Base-by-base conservation (phyloP, 53 echinoderm and acorn worm genomes). In the Hippasteria phrygiana region DNA sequence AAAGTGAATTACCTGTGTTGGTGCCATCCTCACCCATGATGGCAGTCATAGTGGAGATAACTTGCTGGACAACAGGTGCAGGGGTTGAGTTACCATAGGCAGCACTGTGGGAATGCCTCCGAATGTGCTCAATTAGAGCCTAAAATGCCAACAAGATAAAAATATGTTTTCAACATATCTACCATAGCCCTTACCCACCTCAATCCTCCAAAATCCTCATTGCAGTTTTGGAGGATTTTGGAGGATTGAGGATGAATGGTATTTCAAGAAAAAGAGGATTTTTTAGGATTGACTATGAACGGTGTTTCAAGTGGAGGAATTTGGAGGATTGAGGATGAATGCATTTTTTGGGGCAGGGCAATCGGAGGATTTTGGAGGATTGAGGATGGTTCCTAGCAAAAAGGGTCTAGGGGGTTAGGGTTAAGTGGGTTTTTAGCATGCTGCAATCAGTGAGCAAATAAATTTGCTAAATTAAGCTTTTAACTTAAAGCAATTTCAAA, bases 21-120 rank as follows among this genome's bases (percentile, higher is more conserved):
- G 95, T 91, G 5, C 95, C 97, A 90, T 97, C 93, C 72, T 90
- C 83, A 45, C 93, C 95, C 94, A 95, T 90, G 71, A 98, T 89
- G 63, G 89, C 74, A 51, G 91, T 94, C 78, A 95, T 88, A 26
- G 91, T 87, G 17, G 87, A 88, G 42, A 95, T 95, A 59, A 98
- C 83, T 73, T 98, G 98, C 66, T 95, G 92, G 28, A 91, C 94
- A 46, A 98, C 73, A 7, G 98, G 95, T 43, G 98, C 91, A 40
- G 98, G 92, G 75, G 92, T 89, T 38, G 95, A 92, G 40, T 63
- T 78, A 33, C 95, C 90, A 73, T 98, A 98, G 14, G 94, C 88
- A 12, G 93, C 87, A 71, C 95, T 95, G 62, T 98, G 98, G 40
- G 95, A 95, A 73, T 95, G 90, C 34, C 90, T 91, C 82, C 92